Evolutionary conservation across 2,113 vertebrate species (phyloP).

Genomic region (Plecturocebus donacophilus): DNA sequence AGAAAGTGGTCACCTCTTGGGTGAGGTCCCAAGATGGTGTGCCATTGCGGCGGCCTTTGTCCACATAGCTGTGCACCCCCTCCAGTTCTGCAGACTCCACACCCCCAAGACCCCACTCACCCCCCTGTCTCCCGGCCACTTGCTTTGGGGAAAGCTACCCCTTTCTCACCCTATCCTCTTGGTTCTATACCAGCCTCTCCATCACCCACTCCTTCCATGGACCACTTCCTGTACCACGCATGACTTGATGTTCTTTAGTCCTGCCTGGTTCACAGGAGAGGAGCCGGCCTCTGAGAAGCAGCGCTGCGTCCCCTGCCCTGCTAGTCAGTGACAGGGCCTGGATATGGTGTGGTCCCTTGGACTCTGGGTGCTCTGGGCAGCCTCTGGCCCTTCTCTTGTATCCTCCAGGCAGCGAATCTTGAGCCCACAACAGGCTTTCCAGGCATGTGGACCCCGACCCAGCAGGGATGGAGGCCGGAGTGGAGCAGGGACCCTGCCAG

Average conservation of each 20-base stretch:
- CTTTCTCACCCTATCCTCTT: background rate
- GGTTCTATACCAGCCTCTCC: background rate
- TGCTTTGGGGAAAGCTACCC: background rate
- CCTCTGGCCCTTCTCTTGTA: background rate
- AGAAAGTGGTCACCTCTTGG: background rate
- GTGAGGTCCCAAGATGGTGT: background rate
- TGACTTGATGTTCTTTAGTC: background rate
- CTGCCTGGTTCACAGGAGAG: background rate
- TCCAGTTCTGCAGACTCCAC: fast-evolving
- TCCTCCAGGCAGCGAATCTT: background rate
- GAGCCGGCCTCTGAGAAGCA: background rate
- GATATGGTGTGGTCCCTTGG: background rate
- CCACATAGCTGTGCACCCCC: fast-evolving
- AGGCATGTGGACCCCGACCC: background rate
- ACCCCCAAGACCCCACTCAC: background rate
- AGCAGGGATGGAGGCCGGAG: background rate
- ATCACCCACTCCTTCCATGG: background rate
- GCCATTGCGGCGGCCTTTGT: background rate
- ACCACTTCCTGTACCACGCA: background rate
- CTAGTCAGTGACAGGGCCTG: background rate
- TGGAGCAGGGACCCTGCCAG: background rate
- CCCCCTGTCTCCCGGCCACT: background rate
- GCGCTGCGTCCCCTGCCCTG: background rate
- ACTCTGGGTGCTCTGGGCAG: background rate
- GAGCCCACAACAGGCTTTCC: background rate